Base-by-base conservation (phyloP, 2,888 invertebrate genomes). In the Volucella bombylans region DNA sequence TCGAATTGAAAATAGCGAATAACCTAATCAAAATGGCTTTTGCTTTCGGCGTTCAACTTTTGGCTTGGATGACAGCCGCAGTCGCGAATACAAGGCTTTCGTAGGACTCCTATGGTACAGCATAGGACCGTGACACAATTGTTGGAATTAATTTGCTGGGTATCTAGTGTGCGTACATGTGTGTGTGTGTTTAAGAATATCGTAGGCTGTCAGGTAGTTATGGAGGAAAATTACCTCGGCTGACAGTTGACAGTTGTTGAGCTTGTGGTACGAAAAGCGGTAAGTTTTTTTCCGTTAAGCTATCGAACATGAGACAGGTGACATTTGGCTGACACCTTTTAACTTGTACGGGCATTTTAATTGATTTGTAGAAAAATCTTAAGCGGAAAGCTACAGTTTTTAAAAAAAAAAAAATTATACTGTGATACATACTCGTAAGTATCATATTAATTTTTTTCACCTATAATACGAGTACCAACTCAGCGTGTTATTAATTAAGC, bases 1-100 rank as follows among this genome's bases (percentile, higher is more conserved):
- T 87, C 87, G 87, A 88, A 87, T 87, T 86, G 87, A 87, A 88
- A 89, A 89, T 90, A 87, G 88, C 88, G 86, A 87, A 87, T 87
- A 87, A 87, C 87, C 88, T 88, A 90, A 89, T 90, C 87, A 88
- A 80, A 80, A 73, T 62, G 50, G 59, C 68, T 52, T 52, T 15
- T 31, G 50, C 65, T 80, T 80, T 79, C 79, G 72, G 79, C 72
- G 12, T 73, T 80, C 65, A 61, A 73, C 61, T 73, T 73, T 79
- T 39, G 67, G 61, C 49, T 49, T 39, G 47, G 39, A 74, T 65
- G 65, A 74, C 74, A 65, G 49, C 65, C 47, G 11, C 52, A 12
- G 47, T 61, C 41, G 47, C 9, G 57, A 38, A 31, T 54, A 31
- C 10, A 54, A n/a, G 31, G 31, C 54, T 45, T 50, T 71, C 50